Percentiles rank a stretch among this genome's conserved stretches.
Conservation (phyloP, 2,888 invertebrate genomes). For the Salticus scenicus region DNA sequence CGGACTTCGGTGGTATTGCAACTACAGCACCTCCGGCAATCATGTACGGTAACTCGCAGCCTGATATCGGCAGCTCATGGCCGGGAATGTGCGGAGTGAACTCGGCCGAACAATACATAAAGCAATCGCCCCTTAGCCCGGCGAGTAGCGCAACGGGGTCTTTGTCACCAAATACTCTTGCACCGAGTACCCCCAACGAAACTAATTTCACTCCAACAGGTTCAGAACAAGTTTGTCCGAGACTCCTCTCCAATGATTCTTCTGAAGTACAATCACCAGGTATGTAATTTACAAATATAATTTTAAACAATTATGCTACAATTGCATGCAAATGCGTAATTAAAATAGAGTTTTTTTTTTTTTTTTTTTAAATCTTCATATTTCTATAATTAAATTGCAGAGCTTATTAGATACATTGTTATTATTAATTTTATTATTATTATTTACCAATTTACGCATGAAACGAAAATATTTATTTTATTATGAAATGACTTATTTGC, state of each 20-base stretch:
- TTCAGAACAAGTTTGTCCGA: constrained; percentile 47
- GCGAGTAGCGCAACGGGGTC: constrained; percentile 53
- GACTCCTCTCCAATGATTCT: constrained; percentile 19
- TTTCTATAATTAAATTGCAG: no score
- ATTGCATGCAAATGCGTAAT: no score
- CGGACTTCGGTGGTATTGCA: constrained; percentile 60
- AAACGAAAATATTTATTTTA: no score
- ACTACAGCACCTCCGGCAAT: constrained; percentile 34
- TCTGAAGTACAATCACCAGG: constrained; percentile 36
- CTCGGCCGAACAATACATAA: constrained; percentile 28
- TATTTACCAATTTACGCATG: no score
- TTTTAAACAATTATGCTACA: neutral
- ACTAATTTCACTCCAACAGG: constrained; percentile 27
- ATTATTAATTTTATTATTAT: no score
- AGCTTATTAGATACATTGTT: no score
- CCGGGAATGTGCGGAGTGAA: neutral
- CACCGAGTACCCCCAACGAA: constrained; percentile 1
- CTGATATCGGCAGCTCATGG: constrained; percentile 14
- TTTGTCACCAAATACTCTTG: constrained; percentile 33
- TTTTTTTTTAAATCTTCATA: no score
- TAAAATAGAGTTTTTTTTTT: no score
- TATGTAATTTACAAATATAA: neutral
- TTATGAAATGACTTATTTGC: no score
- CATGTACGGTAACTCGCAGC: neutral
- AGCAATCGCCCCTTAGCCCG: constrained; percentile 62